phyloP scores from a whole-genome alignment of 2,113 vertebrate genomes.

The Nasalis larvatus region DNA sequence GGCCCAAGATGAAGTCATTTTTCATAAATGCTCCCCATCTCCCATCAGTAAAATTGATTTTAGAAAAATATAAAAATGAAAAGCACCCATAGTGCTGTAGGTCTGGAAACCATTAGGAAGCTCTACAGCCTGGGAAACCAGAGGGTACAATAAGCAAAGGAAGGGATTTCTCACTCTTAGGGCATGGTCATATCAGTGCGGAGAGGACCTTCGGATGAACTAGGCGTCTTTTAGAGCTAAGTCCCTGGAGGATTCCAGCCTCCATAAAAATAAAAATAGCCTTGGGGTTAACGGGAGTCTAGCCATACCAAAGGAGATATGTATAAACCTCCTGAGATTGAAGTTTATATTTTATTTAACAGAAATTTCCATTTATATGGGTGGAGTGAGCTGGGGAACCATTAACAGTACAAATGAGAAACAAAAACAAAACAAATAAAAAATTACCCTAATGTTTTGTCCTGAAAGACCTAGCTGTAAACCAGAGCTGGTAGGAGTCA shows the following conservation, averaged over 20 bases:
- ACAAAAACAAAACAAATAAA: slow-evolving; percentile 36
- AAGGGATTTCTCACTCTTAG: not conserved
- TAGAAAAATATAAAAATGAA: slow-evolving; percentile 77
- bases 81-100: slow-evolving; percentile 57
- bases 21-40: slow-evolving; percentile 66
- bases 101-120: slow-evolving; percentile 54
- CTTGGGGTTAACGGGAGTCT: not conserved
- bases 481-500: not conserved
- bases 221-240: not conserved
- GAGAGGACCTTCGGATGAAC: slow-evolving; percentile 1
- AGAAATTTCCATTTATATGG: not conserved
- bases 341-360: slow-evolving; percentile 38
- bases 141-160: not conserved
- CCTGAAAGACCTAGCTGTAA: not conserved
- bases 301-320: not conserved
- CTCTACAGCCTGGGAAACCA: slow-evolving; percentile 41
- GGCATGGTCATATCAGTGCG: not conserved
- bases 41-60: slow-evolving; percentile 63
- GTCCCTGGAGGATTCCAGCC: not conserved
- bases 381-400: not conserved
- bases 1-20: slow-evolving; percentile 52
- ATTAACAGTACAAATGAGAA: not conserved
- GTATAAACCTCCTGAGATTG: slow-evolving; percentile 3
- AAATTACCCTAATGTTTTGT: not conserved
- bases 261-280: slow-evolving; percentile 13